phyloP scores from a whole-genome alignment of 2,888 invertebrate genomes.

The Tineola bisselliella region DNA sequence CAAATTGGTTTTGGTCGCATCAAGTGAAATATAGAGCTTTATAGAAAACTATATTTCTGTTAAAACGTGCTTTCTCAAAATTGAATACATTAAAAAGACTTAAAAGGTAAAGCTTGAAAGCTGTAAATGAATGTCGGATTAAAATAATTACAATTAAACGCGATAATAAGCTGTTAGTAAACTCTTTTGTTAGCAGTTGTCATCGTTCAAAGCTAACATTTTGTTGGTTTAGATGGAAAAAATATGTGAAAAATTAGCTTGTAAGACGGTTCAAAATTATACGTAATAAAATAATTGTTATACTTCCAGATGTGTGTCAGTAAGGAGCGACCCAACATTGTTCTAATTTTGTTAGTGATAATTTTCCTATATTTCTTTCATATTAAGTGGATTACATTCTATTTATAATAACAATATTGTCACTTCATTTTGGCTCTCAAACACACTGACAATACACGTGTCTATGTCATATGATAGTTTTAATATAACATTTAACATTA shows the following conservation, averaged over 20 bases:
- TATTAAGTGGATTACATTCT: conserved; percentile 1
- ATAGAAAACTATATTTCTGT: not conserved
- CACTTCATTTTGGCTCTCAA: not conserved
- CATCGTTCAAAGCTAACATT: no score
- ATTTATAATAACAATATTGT: not conserved
- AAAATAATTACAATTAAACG: no score
- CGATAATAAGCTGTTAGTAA: no score
- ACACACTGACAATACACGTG: not conserved
- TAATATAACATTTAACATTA: not conserved
- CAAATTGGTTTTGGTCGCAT: not conserved
- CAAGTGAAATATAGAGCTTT: not conserved
- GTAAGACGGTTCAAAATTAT: not conserved
- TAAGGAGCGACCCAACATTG: not conserved
- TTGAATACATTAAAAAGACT: no score
- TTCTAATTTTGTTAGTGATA: not conserved
- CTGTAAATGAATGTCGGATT: no score
- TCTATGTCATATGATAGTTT: not conserved
- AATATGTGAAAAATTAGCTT: no score
- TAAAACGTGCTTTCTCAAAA: no score
- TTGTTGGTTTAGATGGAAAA: no score
- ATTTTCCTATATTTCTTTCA: not conserved
- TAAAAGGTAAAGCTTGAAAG: no score
- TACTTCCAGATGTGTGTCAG: not conserved
- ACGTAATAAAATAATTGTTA: not conserved
- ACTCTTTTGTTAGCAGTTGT: no score